Conservation (phyloP, 2,113 vertebrate species). For the Gorilla gorilla region DNA sequence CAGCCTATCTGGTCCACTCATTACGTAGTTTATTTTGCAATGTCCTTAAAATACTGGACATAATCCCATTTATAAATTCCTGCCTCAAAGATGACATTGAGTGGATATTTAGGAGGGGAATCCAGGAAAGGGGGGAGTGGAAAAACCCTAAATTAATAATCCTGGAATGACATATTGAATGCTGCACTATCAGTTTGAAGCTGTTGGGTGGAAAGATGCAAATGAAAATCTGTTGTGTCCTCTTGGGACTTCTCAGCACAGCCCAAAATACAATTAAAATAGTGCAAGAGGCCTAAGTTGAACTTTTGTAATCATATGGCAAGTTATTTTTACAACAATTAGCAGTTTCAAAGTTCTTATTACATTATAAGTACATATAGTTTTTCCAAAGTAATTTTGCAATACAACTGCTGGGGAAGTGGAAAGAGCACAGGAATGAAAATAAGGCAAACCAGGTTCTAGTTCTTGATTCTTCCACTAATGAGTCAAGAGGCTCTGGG, state of each 20-base stretch:
- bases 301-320: slow-evolving; percentile 6
- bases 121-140: neutral
- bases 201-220: neutral
- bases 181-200: neutral
- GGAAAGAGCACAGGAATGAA: neutral
- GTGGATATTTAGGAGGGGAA: neutral
- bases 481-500: neutral
- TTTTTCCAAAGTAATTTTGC: neutral
- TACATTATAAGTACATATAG: neutral
- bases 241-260: neutral
- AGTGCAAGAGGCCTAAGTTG: neutral
- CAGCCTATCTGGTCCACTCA: neutral
- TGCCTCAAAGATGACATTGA: neutral
- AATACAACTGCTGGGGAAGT: neutral
- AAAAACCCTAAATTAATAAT: neutral
- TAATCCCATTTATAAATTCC: neutral
- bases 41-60: neutral
- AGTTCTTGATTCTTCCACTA: neutral
- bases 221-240: neutral
- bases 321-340: slow-evolving; percentile 66
- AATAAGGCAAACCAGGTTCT: neutral
- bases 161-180: too few relatives aligned
- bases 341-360: slow-evolving; percentile 34
- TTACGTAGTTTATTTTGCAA: neutral
- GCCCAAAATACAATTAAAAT: slow-evolving; percentile 22